Evolutionary conservation across 2,797 vertebrate species (phyloP), one percentile per base, ranked within the genome.

Genomic region (Gymnoscopelus microlampas): DNA sequence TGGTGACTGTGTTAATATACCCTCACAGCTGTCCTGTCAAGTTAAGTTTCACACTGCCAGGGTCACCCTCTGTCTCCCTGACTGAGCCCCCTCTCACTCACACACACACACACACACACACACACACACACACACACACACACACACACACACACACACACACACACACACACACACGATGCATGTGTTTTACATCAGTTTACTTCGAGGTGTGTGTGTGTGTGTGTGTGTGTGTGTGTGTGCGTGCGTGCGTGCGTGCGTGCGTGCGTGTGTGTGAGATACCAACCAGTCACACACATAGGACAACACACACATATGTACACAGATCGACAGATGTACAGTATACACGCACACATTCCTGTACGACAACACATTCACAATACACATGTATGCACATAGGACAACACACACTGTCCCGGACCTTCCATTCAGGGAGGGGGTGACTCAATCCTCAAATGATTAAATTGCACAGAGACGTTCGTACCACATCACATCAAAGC

Each of bases 11-110:
- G 72, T 63, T 81, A 62, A 77, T 79, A 86, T 78, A 77, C 24
- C 60, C 71, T 80, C 84, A 59, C 83, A 77, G 83, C 81, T 77
- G 82, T 79, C 82, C 84, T 87, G 87, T 90, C 89, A 83, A 44
- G 50, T 85, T 76, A 64, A 61, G 63, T 90, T 89, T 89, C 89
- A 90, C 85, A 90, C 71, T 68, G 67, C 55, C 61, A 26, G 60
- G 69, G 64, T 85, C 72, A 24, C 55, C 59, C 70, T 77, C 72
- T 72, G 66, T 81, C 76, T 78, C 60, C 35, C 35, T 1, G 61
- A 58, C 3, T 83, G 64, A 83, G 77, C 65, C 48, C 15, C 74
- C 78, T 71, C 58, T 55, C 24, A 55, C 35, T 5, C 48, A 11
- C 44, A 49, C 19, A 63, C 47, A 49, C 81, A 13, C 63, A 64